Base-by-base conservation (phyloP, 53 echinoderm and acorn worm genomes). In the Mesocentrotus franciscanus region DNA sequence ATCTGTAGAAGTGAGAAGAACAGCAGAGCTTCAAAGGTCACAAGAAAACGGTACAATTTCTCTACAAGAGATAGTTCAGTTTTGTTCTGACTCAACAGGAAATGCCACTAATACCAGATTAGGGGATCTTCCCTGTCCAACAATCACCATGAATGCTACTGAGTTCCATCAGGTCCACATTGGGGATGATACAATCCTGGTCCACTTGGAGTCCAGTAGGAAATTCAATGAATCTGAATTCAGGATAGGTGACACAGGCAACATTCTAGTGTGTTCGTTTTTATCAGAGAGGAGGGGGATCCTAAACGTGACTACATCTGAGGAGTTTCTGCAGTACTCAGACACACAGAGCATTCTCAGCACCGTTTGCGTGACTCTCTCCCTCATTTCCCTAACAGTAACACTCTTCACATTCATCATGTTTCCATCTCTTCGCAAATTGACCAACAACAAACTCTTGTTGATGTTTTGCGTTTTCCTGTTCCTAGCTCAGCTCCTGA, bases 391-490 rank as follows among this genome's bases (percentile, higher is more conserved):
- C 26, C 8, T 94, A 24, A 12, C n/a, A 16, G 35, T 84, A 12
- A 94, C 94, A 16, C 34, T 94, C 22, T 16, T 34, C 36, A 83
- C 94, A 20, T 61, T 61, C 85, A 34, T 61, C 62, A 94, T 84
- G 20, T 94, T 94, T 66, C 94, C 94, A 57, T 83, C 94, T 32
- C 84, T 94, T 42, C 94, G 94, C 10, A 94, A 61, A 35, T 29
- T 94, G 35, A 94, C 84, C 36, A 94, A 61, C 36, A 84, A 81
- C 61, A 94, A 94, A 61, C 94, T 94, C 24, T 33, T 84, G 85
- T 84, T 94, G 85, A 35, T 60, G 34, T 62, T 83, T 61, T 94
- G 94, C 62, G 26, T 61, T 17, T 81, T 84, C 27, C 61, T 94
- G 6, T 61, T 94, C 26, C 8, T 61, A 10, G 94, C 62, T 36